phyloP scores from a whole-genome alignment of 2,113 vertebrate genomes.

The Trogon melanurus region DNA sequence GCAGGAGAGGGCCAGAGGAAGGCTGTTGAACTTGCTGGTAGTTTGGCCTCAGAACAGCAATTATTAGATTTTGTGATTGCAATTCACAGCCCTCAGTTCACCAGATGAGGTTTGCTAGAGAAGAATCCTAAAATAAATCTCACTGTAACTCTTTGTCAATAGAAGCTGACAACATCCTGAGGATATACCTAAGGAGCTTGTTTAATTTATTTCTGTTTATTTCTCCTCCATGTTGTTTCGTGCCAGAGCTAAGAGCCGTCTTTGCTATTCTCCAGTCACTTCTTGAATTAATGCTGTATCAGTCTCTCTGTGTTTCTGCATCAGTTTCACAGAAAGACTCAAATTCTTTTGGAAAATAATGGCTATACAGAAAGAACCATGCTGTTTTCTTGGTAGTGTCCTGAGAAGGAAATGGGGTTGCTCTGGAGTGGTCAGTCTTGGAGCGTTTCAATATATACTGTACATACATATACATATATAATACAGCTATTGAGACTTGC shows the following conservation, averaged over 20 bases:
- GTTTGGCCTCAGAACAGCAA: background rate
- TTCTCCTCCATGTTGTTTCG: background rate
- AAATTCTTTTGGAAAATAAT: background rate
- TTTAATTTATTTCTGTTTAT: background rate
- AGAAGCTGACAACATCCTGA: background rate
- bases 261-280: accelerated
- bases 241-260: background rate
- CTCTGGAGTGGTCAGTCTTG: background rate
- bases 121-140: background rate
- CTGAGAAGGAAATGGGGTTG: background rate
- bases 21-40: background rate
- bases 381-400: background rate
- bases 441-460: background rate
- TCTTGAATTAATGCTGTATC: background rate
- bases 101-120: too few species aligned
- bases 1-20: accelerated
- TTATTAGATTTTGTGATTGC: background rate
- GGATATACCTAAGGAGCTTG: background rate
- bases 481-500: background rate
- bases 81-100: background rate
- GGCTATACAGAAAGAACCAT: background rate
- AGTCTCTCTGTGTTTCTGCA: background rate
- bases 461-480: background rate
- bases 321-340: background rate
- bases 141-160: background rate